Percentiles rank a stretch among this genome's conserved stretches.
These are phyloP conservation scores for Epinephelus malabaricus DNA, from an alignment of 2,797 vertebrate species.

Conservation along the genomic window DNA sequence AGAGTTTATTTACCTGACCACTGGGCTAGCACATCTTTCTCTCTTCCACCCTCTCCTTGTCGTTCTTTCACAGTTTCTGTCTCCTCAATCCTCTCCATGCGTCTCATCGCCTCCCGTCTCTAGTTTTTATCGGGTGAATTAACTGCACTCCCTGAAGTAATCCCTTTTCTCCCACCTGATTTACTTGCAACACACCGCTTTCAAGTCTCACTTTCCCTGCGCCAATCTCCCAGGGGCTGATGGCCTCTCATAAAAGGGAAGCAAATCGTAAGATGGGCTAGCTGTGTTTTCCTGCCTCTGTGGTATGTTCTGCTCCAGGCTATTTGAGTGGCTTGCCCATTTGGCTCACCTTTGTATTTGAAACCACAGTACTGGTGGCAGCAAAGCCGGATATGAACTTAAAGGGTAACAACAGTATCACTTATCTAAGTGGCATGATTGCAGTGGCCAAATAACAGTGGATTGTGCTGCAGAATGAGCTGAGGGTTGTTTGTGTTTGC, in stretches of 20 bases:
- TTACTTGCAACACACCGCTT: slow-evolving; percentile 64
- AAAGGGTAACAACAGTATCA: slow-evolving; percentile 32
- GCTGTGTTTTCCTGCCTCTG: slow-evolving; percentile 62
- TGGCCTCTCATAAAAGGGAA: slow-evolving; percentile 72
- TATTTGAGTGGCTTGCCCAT: slow-evolving; percentile 54
- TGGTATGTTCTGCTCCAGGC: slow-evolving; percentile 56
- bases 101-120: slow-evolving; percentile 26
- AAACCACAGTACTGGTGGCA: slow-evolving; percentile 38
- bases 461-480: background rate
- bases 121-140: slow-evolving; percentile 62
- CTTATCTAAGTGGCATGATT: slow-evolving; percentile 26
- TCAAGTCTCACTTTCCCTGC: slow-evolving; percentile 67
- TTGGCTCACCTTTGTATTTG: slow-evolving; percentile 61
- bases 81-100: slow-evolving; percentile 21
- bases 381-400: slow-evolving; percentile 38
- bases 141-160: slow-evolving; percentile 68
- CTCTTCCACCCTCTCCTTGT: slow-evolving; percentile 4
- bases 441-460: slow-evolving; percentile 12
- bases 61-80: slow-evolving; percentile 35
- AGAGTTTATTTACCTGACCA: slow-evolving; percentile 52
- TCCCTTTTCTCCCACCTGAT: slow-evolving; percentile 71
- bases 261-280: slow-evolving; percentile 47
- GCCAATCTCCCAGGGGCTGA: slow-evolving; percentile 64
- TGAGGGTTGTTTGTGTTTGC: background rate
- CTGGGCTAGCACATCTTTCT: slow-evolving; percentile 10